Evolutionary conservation across 2,113 vertebrate genomes (phyloP).

Genomic region (Tapirus terrestris): DNA sequence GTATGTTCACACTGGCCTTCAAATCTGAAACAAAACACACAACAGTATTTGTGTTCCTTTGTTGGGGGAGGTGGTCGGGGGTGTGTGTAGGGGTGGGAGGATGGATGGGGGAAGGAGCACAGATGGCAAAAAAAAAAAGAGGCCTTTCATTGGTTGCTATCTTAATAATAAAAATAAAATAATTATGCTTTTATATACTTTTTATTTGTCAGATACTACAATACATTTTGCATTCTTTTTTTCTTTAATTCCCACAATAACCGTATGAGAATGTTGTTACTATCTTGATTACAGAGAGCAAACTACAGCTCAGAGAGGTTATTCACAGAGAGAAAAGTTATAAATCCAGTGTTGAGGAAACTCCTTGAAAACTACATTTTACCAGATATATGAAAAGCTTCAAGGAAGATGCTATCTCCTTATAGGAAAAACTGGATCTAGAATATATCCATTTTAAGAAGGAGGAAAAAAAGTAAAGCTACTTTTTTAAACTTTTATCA

Average conservation of each 20-base stretch:
- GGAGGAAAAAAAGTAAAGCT: neutral
- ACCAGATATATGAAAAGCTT: neutral
- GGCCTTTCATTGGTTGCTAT: neutral
- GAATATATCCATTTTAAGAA: neutral
- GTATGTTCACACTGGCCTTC: neutral
- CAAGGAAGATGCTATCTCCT: neutral
- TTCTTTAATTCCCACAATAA: neutral
- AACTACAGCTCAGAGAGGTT: neutral
- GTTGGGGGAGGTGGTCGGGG: neutral
- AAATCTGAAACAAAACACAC: neutral
- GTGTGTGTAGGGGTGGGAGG: too few species aligned
- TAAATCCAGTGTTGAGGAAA: neutral
- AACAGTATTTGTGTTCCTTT: neutral
- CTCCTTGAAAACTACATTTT: neutral
- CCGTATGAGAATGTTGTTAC: rapidly evolving
- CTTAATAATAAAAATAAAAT: constrained; percentile 5
- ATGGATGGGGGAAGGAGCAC: rapidly evolving
- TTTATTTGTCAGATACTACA: neutral
- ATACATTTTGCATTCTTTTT: neutral
- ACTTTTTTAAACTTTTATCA: neutral
- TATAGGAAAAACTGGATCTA: neutral
- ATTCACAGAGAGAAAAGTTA: constrained; percentile 13
- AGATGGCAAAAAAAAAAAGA: neutral
- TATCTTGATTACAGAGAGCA: neutral
- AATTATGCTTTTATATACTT: neutral